phyloP scores from a whole-genome alignment of 2,797 vertebrate genomes.

The Poliocrania exsul region DNA sequence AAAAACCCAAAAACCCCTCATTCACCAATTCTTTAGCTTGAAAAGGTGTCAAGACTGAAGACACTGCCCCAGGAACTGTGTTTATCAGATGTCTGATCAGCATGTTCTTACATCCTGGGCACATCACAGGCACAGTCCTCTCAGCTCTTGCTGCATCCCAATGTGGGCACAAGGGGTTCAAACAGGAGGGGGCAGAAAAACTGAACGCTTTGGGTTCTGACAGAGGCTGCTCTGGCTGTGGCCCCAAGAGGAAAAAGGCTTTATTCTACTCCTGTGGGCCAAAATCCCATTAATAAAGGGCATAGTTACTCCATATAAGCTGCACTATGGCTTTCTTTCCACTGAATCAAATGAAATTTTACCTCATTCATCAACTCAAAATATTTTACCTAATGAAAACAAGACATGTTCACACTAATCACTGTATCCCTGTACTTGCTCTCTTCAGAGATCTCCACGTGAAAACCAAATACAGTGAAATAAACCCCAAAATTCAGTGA shows the following conservation, averaged over 20 bases:
- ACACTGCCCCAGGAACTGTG: neutral
- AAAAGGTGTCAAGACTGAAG: neutral
- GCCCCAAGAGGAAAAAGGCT: neutral
- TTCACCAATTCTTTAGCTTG: neutral
- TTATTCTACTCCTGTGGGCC: neutral
- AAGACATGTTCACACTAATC: neutral
- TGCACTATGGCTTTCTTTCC: neutral
- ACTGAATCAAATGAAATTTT: neutral
- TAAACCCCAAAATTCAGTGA: neutral
- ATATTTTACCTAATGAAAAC: neutral
- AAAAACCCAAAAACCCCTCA: neutral
- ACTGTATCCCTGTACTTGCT: neutral
- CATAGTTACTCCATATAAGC: neutral
- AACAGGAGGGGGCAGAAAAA: neutral
- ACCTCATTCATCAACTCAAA: neutral
- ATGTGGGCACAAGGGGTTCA: fast-evolving
- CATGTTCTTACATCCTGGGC: neutral
- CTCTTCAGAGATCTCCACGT: neutral
- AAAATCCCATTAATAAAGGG: neutral
- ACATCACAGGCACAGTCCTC: neutral
- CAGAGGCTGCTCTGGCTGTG: neutral
- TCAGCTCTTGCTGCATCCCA: neutral
- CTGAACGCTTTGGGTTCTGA: neutral
- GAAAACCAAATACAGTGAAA: neutral
- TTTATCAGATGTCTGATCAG: neutral